phyloP scores from a whole-genome alignment of 2,113 vertebrate genomes.

The Sarotherodon lohbergeri region DNA sequence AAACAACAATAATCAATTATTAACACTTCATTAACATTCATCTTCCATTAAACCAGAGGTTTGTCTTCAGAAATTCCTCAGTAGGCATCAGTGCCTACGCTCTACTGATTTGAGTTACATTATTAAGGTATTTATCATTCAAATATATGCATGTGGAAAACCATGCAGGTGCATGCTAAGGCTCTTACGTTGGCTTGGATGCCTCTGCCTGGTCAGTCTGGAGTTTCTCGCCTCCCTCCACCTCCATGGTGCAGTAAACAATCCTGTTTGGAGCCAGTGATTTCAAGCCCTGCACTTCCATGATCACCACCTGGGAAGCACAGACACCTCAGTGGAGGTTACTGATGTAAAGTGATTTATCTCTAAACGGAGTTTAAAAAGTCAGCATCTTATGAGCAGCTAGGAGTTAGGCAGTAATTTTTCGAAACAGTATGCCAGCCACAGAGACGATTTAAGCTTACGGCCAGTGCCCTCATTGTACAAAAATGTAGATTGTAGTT shows the following conservation, averaged over 20 bases:
- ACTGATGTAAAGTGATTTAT: slow-evolving; percentile 18
- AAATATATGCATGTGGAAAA: not conserved
- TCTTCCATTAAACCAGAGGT: not conserved
- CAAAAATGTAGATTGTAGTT: not conserved
- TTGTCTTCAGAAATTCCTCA: not conserved
- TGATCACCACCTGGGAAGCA: slow-evolving; percentile 89
- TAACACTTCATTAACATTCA: not conserved
- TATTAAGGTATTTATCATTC: not conserved
- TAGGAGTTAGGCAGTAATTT: not conserved
- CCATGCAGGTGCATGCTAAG: not conserved
- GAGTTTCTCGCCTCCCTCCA: slow-evolving; percentile 96
- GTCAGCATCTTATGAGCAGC: not conserved
- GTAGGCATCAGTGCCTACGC: not conserved
- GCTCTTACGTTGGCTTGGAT: slow-evolving; percentile 94
- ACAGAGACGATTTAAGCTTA: not conserved
- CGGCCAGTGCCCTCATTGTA: not conserved
- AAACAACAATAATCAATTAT: not conserved
- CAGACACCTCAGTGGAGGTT: slow-evolving; percentile 9
- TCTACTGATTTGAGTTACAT: not conserved
- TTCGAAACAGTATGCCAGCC: not conserved
- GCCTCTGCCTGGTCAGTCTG: slow-evolving; percentile 98
- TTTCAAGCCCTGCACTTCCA: slow-evolving; percentile 97
- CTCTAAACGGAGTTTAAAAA: not conserved
- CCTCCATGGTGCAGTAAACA: slow-evolving; percentile 99
- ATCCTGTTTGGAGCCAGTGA: slow-evolving; percentile 97